phyloP scores from a whole-genome alignment of 2,113 vertebrate species.

The Eulemur macaco region DNA sequence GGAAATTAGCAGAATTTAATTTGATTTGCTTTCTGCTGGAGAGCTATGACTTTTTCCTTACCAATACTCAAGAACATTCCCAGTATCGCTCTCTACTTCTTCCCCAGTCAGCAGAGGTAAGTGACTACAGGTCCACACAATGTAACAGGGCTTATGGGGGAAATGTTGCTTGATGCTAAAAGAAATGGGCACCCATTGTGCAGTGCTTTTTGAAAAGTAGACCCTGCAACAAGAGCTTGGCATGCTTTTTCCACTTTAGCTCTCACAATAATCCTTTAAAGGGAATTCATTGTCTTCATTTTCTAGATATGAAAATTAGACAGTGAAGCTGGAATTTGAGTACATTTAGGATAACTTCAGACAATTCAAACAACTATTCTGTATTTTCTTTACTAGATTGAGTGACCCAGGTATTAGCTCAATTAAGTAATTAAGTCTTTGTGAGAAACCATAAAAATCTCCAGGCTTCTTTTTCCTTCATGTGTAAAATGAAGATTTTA shows the following conservation, averaged over 20 bases:
- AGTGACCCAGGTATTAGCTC: not conserved
- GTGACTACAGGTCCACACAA: not conserved
- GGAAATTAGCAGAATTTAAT: conserved; percentile 73
- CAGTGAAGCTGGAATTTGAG: not conserved
- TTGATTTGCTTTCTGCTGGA: conserved; percentile 55
- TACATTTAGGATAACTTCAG: not conserved
- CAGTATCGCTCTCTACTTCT: not conserved
- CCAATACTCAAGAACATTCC: not conserved
- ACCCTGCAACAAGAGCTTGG: not conserved
- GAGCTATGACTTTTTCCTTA: not conserved
- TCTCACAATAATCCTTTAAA: not conserved
- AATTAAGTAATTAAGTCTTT: not conserved
- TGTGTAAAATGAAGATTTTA: not conserved
- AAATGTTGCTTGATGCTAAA: not conserved
- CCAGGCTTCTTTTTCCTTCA: not conserved
- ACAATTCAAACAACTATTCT: not conserved
- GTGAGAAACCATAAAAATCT: not conserved
- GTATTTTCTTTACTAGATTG: not conserved
- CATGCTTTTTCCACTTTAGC: not conserved
- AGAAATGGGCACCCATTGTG: not conserved
- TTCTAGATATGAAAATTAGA: not conserved
- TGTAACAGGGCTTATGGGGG: not conserved
- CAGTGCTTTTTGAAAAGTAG: not conserved
- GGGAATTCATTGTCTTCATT: not conserved
- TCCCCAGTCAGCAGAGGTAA: not conserved